Evolutionary conservation across 1,140 invertebrate genomes (phyloP).

Genomic region (Ips typographus): DNA sequence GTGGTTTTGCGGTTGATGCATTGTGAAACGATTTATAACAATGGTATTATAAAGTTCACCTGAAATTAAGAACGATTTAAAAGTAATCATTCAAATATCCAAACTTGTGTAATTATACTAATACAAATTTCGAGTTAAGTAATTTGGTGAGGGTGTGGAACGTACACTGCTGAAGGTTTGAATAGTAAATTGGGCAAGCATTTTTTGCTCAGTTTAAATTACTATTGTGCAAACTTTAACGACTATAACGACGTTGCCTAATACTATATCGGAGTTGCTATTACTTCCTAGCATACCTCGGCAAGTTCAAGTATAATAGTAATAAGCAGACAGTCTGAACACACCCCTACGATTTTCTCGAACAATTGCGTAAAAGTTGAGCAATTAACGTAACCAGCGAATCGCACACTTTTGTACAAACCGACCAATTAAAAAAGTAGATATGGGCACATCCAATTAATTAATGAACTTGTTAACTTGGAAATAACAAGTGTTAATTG

Average conservation of each 20-base stretch:
- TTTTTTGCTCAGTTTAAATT: neutral
- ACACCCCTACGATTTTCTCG: too few relatives aligned
- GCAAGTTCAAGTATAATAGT: too few relatives aligned
- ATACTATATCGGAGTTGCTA: too few relatives aligned
- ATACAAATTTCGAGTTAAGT: neutral
- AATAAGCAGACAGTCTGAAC: too few relatives aligned
- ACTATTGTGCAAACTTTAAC: neutral
- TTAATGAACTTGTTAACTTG: conserved; percentile 1
- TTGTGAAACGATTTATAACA: too few relatives aligned
- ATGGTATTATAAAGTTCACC: neutral
- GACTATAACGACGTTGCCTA: too few relatives aligned
- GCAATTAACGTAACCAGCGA: too few relatives aligned
- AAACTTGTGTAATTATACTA: neutral
- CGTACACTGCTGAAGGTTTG: neutral
- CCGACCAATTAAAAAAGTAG: too few relatives aligned
- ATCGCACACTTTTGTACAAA: too few relatives aligned
- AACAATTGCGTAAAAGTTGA: too few relatives aligned
- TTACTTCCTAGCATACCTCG: too few relatives aligned
- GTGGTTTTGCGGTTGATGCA: too few relatives aligned
- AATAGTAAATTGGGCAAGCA: neutral
- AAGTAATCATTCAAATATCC: conserved; percentile 1
- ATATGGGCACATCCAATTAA: neutral
- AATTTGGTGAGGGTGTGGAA: neutral
- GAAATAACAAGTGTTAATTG: conserved; percentile 3
- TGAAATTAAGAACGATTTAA: conserved; percentile 4